Evolutionary conservation across 1,140 invertebrate species (phyloP), one percentile per base, ranked within the genome.

Genomic region (Chlorops oryzae): DNA sequence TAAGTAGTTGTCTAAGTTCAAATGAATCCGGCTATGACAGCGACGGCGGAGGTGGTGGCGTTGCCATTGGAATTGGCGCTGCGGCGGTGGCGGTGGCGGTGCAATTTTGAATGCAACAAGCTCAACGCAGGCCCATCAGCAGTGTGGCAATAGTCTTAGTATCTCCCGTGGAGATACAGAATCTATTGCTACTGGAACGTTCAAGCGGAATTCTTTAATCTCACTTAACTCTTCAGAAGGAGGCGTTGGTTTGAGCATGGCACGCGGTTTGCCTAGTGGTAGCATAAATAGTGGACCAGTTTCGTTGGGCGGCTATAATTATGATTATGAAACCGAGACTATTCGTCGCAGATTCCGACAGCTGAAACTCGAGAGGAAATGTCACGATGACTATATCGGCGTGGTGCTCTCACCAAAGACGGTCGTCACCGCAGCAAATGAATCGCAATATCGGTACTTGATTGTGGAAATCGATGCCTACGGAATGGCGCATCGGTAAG

Each of bases 1-100:
- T 81, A 54, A 80, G 78, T 66, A 80, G 83, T 69, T 86, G 86
- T 65, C 79, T 88, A 12, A 87, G 85, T 68, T 88, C 85, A 22
- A 88, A 88, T 63, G 87, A 88, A 72, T 88, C 86, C 24, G 87
- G 87, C 17, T 88, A 88, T 63, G 86, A 89, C 56, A 88, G 86
- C 65, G 86, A 88, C 59, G 81, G 84, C 13, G 78, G 83, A 42
- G 76, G 76, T n/a, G 75, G 74, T 39, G 76, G 76, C 52, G 76
- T 41, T 1, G 78, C 58, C 70, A 54, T 51, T 39, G 38, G 35
- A 2, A 27, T 35, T 22, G 28, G 28, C 9, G n/a, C n/a, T n/a
- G n/a, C n/a, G n/a, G n/a, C n/a, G 28, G 28, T 32, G 28, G 9
- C 28, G 15, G 9, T 15, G 15, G 15, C 28, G 28, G 28, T 32